phyloP scores from a whole-genome alignment of 2,888 invertebrate genomes.

The Pammene aurita region DNA sequence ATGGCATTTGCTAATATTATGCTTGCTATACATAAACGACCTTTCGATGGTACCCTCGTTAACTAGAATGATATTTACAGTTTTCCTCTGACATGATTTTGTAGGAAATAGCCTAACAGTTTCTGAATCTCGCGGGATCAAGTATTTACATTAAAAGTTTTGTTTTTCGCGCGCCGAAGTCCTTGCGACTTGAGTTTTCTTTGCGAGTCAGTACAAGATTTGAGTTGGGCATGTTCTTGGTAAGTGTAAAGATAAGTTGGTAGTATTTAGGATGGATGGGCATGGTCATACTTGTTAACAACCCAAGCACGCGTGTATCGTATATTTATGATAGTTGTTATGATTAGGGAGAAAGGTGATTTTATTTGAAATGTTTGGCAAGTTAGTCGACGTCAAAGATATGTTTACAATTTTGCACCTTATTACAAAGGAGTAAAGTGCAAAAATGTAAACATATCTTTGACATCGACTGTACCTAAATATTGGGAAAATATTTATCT shows the following conservation, averaged over 20 bases:
- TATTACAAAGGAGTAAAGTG: too few relatives aligned
- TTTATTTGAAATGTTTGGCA: background rate
- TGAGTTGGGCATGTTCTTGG: background rate
- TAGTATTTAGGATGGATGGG: conserved; percentile 17
- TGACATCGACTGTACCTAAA: too few relatives aligned
- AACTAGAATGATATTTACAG: conserved; percentile 24
- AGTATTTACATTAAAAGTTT: conserved; percentile 30
- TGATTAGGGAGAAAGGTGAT: conserved; percentile 18
- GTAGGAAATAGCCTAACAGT: conserved; percentile 15
- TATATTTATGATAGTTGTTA: conserved; percentile 31
- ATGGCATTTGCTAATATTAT: too few relatives aligned
- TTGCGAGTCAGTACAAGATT: background rate
- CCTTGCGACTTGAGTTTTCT: background rate
- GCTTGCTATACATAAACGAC: background rate
- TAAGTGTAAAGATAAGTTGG: conserved; percentile 24
- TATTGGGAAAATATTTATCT: conserved; percentile 2
- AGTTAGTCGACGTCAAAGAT: too few relatives aligned
- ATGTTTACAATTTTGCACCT: too few relatives aligned
- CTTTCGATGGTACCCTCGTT: background rate
- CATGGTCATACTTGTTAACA: conserved; percentile 35
- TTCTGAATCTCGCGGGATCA: conserved; percentile 31
- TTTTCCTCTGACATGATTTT: conserved; percentile 26
- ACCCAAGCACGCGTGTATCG: conserved; percentile 30
- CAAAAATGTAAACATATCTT: too few relatives aligned
- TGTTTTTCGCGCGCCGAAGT: background rate